Conservation (phyloP, 1,140 invertebrate species). For the Drosophila virilis region DNA sequence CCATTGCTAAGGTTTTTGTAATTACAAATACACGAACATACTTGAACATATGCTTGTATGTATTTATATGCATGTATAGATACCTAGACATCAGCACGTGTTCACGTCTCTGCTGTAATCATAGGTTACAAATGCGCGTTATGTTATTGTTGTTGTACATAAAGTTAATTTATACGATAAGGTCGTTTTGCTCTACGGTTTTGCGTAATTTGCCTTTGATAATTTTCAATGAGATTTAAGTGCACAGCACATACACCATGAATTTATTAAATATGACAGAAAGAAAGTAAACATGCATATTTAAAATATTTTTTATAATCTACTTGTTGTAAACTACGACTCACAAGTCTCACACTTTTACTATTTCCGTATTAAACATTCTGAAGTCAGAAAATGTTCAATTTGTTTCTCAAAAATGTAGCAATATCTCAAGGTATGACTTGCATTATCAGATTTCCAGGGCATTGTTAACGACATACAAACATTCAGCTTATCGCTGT, state of each 20-base stretch:
- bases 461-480: neutral
- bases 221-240: constrained; percentile 66
- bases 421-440: no score
- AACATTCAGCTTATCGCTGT: constrained; percentile 20
- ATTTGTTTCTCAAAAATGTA: no score
- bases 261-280: neutral
- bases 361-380: no score
- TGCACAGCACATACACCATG: constrained; percentile 5
- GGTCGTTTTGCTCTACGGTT: constrained; percentile 78
- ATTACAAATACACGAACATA: constrained; percentile 47
- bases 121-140: constrained; percentile 74
- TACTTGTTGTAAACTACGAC: no score
- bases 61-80: constrained; percentile 13
- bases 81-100: constrained; percentile 23
- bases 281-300: neutral
- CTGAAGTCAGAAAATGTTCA: no score
- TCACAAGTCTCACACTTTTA: no score
- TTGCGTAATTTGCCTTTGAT: constrained; percentile 79
- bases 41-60: constrained; percentile 15
- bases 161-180: constrained; percentile 75
- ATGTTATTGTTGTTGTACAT: constrained; percentile 65
- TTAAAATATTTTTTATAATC: no score
- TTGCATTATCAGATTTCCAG: constrained; percentile 3
- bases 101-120: constrained; percentile 60
- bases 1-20: constrained; percentile 53